phyloP scores from a whole-genome alignment of 2,797 vertebrate genomes.

The Corythornis leucogaster region DNA sequence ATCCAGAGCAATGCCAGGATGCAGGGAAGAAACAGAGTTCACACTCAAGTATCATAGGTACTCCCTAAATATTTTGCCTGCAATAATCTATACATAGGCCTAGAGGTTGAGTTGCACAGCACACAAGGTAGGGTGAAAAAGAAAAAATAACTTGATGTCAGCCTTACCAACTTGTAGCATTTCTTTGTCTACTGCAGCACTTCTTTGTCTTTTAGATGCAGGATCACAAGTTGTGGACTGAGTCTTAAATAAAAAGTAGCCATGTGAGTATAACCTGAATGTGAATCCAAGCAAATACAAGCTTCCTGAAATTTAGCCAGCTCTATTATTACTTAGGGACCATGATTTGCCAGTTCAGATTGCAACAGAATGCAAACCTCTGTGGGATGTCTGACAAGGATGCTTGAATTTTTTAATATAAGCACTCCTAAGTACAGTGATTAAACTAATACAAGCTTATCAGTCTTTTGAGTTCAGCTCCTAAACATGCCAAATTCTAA shows the following conservation, averaged over 20 bases:
- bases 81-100: background rate
- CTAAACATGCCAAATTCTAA: background rate
- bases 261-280: rapidly evolving
- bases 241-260: constrained; percentile 30
- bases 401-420: background rate
- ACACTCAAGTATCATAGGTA: background rate
- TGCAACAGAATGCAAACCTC: background rate
- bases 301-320: background rate
- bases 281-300: background rate
- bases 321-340: background rate
- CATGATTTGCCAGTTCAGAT: background rate
- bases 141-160: background rate
- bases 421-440: background rate
- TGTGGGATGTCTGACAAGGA: background rate
- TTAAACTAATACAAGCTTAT: background rate
- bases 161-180: constrained; percentile 71
- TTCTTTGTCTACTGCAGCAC: constrained; percentile 26
- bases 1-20: background rate
- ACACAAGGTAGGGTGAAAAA: background rate
- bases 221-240: background rate
- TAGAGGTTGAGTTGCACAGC: background rate
- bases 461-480: background rate
- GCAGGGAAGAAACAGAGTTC: background rate
- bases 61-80: background rate
- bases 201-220: constrained; percentile 13